Evolutionary conservation across 2,797 vertebrate genomes (phyloP).

Genomic region (Sebastes trivittatus): DNA sequence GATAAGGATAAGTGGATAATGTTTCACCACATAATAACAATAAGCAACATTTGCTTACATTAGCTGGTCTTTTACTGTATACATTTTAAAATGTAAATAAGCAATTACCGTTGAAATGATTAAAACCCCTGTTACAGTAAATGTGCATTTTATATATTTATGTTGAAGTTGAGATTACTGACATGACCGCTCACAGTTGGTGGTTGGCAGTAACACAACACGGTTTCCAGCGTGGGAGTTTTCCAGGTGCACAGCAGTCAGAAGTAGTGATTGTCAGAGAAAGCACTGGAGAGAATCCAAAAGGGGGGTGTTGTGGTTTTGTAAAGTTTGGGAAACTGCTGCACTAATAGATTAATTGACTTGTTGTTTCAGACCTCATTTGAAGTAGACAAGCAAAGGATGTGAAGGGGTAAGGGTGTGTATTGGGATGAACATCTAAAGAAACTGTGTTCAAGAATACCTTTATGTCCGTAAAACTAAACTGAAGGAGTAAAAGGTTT

Average conservation of each 20-base stretch:
- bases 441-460: background rate
- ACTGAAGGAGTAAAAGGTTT: background rate
- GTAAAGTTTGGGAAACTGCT: background rate
- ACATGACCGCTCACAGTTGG: no score
- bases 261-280: no score
- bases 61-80: background rate
- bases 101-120: no score
- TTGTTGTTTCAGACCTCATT: background rate
- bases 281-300: no score
- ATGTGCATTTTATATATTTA: no score
- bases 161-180: no score
- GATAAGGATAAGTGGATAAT: background rate
- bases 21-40: background rate
- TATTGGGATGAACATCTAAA: background rate
- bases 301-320: no score
- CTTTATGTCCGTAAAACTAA: background rate
- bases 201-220: no score
- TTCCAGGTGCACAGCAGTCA: no score
- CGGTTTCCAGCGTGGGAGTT: no score
- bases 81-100: no score
- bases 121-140: no score
- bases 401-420: rapidly evolving
- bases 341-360: background rate
- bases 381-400: background rate
- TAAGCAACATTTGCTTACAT: background rate